Base-by-base conservation (phyloP, 2,888 invertebrate genomes). In the Salticus scenicus region DNA sequence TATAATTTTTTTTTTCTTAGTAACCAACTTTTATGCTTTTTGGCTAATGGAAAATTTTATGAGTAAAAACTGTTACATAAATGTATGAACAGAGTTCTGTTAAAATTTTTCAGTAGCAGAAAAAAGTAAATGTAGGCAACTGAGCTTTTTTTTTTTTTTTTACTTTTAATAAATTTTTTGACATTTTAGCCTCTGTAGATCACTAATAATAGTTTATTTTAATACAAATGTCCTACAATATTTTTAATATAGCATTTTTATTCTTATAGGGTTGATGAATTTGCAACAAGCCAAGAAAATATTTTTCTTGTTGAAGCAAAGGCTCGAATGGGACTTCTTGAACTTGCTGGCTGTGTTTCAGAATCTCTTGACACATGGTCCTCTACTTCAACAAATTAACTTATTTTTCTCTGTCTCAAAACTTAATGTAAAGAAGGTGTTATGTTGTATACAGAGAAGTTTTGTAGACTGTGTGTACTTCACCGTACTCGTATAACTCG, bases 311-410 rank as follows among this genome's bases (percentile, higher is more conserved):
- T 86, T 14, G 80, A 85, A 63, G 41, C 85, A 17, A 85, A 75
- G 42, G 85, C 85, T 17, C 78, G 85, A 14, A 70, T 85, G 85
- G 85, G 85, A 30, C 70, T 85, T 12, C 70, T 85, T 7, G 85
- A 85, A 71, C 37, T 85, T 33, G 85, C 79, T 4, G 84, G 84
- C n/a, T 64, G 41, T 8, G 64, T 31, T 17, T 72, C 8, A 0
- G 85, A 85, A 47, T 69, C 67, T 75, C 41, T 85, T 10, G 69
- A 74, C 31, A 64, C 85, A n/a, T 85, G 85, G 85, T 85, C 85
- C 20, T 85, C 85, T 42, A 79, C 69, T 17, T 85, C 85, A 17
- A 85, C 85, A 17, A 85, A 71, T 57, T 83, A 77, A 42, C 20
- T 33, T 31, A 12, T 57, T 57, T n/a, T 1, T 1, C 20, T n/a